A percentile compares a stretch with the other conserved stretches of the same genome.
phyloP scores from a whole-genome alignment of 2,888 invertebrate species.

The Morpho helenor region DNA sequence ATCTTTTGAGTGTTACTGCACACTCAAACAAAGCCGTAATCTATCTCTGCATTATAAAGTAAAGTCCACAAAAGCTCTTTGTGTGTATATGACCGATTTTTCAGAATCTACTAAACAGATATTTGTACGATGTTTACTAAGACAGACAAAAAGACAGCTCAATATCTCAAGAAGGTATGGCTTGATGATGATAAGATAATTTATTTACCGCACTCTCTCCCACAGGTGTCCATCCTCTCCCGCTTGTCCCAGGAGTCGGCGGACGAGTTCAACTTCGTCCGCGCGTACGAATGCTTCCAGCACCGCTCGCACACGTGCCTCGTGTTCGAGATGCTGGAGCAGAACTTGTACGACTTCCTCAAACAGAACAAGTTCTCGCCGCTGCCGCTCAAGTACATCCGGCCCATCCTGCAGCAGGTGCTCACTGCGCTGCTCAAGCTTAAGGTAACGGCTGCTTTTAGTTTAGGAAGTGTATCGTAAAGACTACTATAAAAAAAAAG shows the following conservation, averaged over 20 bases:
- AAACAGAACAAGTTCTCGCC: constrained; percentile 99
- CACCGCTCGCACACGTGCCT: constrained; percentile 99
- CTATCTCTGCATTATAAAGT: no score
- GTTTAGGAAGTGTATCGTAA: no score
- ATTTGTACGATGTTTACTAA: no score
- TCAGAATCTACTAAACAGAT: no score
- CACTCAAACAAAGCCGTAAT: no score
- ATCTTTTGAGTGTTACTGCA: no score
- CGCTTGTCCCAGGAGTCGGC: constrained; percentile 98
- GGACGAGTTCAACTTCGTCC: constrained; percentile 99
- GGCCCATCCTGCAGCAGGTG: constrained; percentile 99
- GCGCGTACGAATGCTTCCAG: constrained; percentile 99
- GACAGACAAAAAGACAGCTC: no score
- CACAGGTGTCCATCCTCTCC: constrained; percentile 91
- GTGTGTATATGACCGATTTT: no score
- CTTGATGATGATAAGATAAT: no score
- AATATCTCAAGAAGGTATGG: no score
- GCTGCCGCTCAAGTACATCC: constrained; percentile 97
- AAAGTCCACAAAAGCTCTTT: no score
- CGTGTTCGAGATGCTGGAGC: constrained; percentile 99
- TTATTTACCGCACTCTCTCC: not conserved
- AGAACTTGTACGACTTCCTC: constrained; percentile 99
- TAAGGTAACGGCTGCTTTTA: constrained; percentile 78
- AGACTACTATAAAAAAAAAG: no score
- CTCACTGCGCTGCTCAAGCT: constrained; percentile 91